Conservation (phyloP, 2,888 invertebrate genomes). For the Caenorhabditis sulstoni region DNA sequence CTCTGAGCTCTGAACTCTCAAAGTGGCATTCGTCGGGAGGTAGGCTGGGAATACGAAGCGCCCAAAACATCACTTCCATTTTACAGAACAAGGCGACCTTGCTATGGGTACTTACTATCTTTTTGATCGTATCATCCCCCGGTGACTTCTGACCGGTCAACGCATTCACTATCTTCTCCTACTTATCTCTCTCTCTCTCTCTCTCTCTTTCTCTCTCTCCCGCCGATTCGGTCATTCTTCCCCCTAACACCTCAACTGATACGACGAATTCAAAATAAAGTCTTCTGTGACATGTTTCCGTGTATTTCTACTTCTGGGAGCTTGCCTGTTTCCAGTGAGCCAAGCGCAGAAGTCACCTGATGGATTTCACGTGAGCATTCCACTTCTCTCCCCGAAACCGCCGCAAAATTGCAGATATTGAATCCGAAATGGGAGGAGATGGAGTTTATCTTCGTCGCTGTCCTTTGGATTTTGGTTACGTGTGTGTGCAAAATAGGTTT, state of each 20-base stretch:
- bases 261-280: constrained; percentile 29
- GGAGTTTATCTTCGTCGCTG: constrained; percentile 5
- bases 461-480: constrained; percentile 23
- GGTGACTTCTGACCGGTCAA: constrained; percentile 8
- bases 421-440: constrained; percentile 36
- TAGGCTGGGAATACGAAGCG: too few relatives aligned
- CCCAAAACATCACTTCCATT: too few relatives aligned
- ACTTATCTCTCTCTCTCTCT: background rate
- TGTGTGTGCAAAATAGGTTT: constrained; percentile 11
- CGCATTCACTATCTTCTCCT: background rate
- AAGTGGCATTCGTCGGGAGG: too few relatives aligned
- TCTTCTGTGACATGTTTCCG: constrained; percentile 29
- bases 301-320: constrained; percentile 5
- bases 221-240: background rate
- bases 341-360: constrained; percentile 3
- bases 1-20: too few relatives aligned
- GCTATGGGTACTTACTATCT: too few relatives aligned
- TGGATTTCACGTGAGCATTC: constrained; percentile 1
- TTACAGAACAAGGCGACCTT: too few relatives aligned
- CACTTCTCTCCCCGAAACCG: too few relatives aligned
- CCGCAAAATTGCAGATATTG: constrained; percentile 25
- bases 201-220: background rate
- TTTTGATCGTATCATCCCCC: too few relatives aligned
- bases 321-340: background rate
- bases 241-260: too few relatives aligned